These are phyloP conservation scores for Tetranychus cinnabarinus DNA, from an alignment of 1,140 invertebrate genomes.

Conservation along the genomic window DNA sequence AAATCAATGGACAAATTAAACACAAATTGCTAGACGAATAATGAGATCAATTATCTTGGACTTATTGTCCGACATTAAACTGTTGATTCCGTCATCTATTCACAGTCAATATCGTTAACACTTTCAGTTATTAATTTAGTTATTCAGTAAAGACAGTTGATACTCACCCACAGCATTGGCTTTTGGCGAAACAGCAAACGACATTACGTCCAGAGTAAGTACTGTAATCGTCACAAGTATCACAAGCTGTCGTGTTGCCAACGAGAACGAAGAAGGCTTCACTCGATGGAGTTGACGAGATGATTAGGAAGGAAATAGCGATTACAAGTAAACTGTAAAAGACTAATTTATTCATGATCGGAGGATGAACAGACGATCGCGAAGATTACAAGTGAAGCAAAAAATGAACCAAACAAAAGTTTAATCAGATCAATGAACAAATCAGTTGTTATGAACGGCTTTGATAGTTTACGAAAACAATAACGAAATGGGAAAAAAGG, in stretches of 20 bases:
- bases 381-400: no score
- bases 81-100: background rate
- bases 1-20: no score
- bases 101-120: background rate
- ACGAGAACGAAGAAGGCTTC: background rate
- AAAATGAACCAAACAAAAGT: no score
- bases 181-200: conserved; percentile 1
- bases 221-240: conserved; percentile 2
- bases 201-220: conserved; percentile 5
- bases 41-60: background rate
- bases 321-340: background rate
- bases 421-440: no score
- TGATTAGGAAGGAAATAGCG: background rate
- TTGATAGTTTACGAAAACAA: no score
- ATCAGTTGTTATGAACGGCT: no score
- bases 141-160: background rate
- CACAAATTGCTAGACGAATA: background rate
- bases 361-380: no score
- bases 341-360: no score
- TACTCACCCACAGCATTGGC: conserved; percentile 4
- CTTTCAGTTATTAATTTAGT: background rate
- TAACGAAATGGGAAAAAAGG: no score
- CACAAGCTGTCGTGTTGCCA: conserved; percentile 4
- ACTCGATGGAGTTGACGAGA: background rate
- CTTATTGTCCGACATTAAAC: background rate